These are phyloP conservation scores for Tholera decimalis DNA, from an alignment of 2,888 invertebrate species.

Conservation along the genomic window DNA sequence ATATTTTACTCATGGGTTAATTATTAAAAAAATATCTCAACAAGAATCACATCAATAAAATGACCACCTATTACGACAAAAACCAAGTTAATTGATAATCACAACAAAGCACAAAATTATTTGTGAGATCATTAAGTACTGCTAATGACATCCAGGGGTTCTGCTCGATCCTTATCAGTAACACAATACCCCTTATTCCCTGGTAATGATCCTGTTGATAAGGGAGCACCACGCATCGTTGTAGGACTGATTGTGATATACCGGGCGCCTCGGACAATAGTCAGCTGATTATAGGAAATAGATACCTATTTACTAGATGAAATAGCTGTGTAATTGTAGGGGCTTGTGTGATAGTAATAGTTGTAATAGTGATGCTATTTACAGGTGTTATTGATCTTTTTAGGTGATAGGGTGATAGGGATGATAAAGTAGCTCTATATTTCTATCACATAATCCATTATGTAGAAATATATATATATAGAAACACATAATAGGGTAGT, in stretches of 20 bases:
- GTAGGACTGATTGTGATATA: conserved; percentile 23
- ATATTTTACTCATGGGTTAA: no score
- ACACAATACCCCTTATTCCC: conserved; percentile 32
- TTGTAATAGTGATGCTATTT: neutral
- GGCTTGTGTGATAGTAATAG: neutral
- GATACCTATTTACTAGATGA: neutral
- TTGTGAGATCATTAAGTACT: conserved; percentile 5
- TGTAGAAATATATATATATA: no score
- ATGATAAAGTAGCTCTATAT: no score
- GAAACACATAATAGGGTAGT: no score
- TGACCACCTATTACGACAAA: neutral
- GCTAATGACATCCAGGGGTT: conserved; percentile 1
- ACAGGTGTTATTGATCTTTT: neutral
- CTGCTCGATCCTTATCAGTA: conserved; percentile 31
- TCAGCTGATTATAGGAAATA: conserved; percentile 22
- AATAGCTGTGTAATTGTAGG: conserved; percentile 14
- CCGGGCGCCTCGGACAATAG: conserved; percentile 24
- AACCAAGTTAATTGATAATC: conserved; percentile 14
- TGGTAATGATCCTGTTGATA: conserved; percentile 34
- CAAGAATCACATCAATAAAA: no score
- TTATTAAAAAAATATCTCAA: no score
- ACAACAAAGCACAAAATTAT: neutral
- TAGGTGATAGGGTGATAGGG: neutral
- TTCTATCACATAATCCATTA: no score
- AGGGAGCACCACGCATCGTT: conserved; percentile 15